Percentiles rank a stretch among this genome's conserved stretches.
These are phyloP conservation scores for Chloroclystis v-ata DNA, from an alignment of 2,888 invertebrate genomes.

Conservation along the genomic window DNA sequence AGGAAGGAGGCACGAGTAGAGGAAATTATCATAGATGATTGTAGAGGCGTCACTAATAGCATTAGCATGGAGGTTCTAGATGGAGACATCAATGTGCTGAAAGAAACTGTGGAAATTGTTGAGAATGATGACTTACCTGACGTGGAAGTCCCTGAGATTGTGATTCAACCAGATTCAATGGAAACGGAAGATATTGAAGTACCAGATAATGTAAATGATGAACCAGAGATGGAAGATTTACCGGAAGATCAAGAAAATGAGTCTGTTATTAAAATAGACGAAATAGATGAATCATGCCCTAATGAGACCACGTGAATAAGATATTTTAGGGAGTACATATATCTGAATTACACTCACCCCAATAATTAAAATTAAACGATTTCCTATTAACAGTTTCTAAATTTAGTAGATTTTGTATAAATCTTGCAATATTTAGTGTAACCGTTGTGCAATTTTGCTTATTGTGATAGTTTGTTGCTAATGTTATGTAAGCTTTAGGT, in stretches of 20 bases:
- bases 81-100: slow-evolving; percentile 54
- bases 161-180: slow-evolving; percentile 17
- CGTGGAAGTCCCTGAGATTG: slow-evolving; percentile 24
- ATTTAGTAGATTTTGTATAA: slow-evolving; percentile 6
- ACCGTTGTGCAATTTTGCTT: slow-evolving; percentile 20
- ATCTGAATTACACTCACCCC: neutral
- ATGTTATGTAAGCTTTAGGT: slow-evolving; percentile 1
- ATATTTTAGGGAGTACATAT: neutral
- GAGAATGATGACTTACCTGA: slow-evolving; percentile 32
- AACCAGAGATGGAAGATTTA: slow-evolving; percentile 3
- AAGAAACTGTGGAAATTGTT: slow-evolving; percentile 54
- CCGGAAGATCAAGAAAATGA: slow-evolving; percentile 6
- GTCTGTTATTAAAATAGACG: slow-evolving; percentile 8
- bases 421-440: slow-evolving; percentile 2
- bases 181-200: slow-evolving; percentile 15
- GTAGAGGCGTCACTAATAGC: slow-evolving; percentile 59
- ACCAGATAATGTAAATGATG: slow-evolving; percentile 1
- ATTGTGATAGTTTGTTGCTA: slow-evolving; percentile 19
- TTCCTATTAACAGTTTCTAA: slow-evolving; percentile 8
- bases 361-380: neutral
- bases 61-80: slow-evolving; percentile 70
- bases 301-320: slow-evolving; percentile 1
- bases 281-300: slow-evolving; percentile 4
- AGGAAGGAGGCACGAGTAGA: slow-evolving; percentile 52
- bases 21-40: slow-evolving; percentile 49